phyloP scores from a whole-genome alignment of 2,888 invertebrate species.

The Arrhopalites spinosus region DNA sequence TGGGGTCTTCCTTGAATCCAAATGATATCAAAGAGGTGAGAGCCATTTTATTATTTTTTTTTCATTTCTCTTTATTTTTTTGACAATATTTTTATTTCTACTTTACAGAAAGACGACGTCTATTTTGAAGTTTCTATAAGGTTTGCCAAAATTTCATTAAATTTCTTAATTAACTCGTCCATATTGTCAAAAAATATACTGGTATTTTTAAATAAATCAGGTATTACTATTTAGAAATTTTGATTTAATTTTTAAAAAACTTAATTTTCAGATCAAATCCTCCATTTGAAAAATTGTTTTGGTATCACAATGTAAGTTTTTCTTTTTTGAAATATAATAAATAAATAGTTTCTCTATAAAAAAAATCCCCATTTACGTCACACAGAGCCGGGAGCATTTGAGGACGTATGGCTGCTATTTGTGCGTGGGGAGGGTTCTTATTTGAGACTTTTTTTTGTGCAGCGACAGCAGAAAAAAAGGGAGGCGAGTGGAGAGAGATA shows the following conservation, averaged over 20 bases:
- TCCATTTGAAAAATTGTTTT: slow-evolving; percentile 47
- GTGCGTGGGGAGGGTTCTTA: background rate
- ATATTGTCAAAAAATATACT: too few relatives aligned
- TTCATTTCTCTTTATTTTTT: too few relatives aligned
- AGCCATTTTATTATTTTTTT: too few relatives aligned
- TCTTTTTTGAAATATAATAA: too few relatives aligned
- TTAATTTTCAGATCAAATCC: slow-evolving; percentile 46
- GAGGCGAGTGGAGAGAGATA: background rate
- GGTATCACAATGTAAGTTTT: slow-evolving; percentile 54
- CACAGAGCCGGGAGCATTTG: background rate
- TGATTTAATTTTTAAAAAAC: too few relatives aligned
- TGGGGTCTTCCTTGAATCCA: slow-evolving; percentile 55
- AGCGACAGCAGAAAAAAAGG: background rate
- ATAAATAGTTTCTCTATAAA: too few relatives aligned
- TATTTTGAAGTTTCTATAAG: slow-evolving; percentile 55
- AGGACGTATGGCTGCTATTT: background rate
- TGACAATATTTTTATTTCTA: too few relatives aligned
- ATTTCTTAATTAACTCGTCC: too few relatives aligned
- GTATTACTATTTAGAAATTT: too few relatives aligned
- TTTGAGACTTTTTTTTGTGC: background rate
- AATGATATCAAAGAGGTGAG: slow-evolving; percentile 52
- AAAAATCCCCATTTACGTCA: too few relatives aligned
- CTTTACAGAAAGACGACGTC: slow-evolving; percentile 48
- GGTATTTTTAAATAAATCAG: too few relatives aligned
- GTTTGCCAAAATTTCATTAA: too few relatives aligned